phyloP scores from a whole-genome alignment of 2,113 vertebrate genomes.

The Hyperopisus bebe region DNA sequence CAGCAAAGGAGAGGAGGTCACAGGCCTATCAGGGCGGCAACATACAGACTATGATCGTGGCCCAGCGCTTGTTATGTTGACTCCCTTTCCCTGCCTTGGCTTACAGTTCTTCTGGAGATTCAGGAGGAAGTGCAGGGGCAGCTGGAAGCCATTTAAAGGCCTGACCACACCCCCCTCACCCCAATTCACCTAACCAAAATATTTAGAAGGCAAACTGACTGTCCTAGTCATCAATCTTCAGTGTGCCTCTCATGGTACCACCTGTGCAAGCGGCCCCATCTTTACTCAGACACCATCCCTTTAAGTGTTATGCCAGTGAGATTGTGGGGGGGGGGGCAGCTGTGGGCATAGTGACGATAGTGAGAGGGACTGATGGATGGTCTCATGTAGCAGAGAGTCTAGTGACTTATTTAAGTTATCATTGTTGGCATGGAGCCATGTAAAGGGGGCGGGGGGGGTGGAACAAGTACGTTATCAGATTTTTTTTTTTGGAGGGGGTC shows the following conservation, averaged over 20 bases:
- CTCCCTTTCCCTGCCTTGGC: slow-evolving; percentile 54
- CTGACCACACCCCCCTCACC: slow-evolving; percentile 42
- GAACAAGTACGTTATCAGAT: background rate
- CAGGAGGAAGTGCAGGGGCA: slow-evolving; percentile 53
- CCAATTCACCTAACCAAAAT: slow-evolving; percentile 50
- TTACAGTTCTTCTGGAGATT: slow-evolving; percentile 51
- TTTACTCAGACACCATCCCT: background rate
- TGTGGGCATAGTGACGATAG: background rate
- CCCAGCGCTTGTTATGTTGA: slow-evolving; percentile 42
- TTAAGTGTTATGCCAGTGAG: background rate
- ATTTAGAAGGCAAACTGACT: slow-evolving; percentile 37
- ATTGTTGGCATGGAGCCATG: background rate
- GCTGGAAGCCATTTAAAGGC: slow-evolving; percentile 67
- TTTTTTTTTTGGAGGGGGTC: background rate
- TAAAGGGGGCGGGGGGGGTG: background rate
- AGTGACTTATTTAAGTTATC: background rate
- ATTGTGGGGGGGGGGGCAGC: background rate
- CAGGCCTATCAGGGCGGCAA: background rate
- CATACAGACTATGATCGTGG: background rate
- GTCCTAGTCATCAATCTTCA: slow-evolving; percentile 33
- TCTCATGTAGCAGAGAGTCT: background rate
- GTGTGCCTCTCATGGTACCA: slow-evolving; percentile 32
- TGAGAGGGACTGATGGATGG: background rate
- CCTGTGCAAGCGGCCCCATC: background rate
- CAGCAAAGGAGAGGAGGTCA: background rate